These are phyloP conservation scores for Bombus fervidus DNA, from an alignment of 1,140 invertebrate species.

Conservation along the genomic window DNA sequence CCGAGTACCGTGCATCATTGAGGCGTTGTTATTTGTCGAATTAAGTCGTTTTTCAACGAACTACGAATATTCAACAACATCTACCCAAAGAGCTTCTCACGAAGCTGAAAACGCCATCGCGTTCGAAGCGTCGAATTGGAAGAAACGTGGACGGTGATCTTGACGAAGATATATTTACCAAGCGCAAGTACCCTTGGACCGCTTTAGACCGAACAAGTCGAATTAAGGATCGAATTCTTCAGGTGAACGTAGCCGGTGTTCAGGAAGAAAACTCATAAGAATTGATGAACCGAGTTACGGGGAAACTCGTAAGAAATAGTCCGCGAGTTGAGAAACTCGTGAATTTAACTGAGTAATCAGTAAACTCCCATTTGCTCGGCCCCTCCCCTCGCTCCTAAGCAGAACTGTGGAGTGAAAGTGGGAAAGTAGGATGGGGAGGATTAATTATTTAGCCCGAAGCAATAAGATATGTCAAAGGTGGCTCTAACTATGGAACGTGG, in stretches of 20 bases:
- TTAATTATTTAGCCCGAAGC: slow-evolving; percentile 55
- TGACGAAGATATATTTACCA: too few species aligned
- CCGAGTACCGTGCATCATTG: neutral
- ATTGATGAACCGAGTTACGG: slow-evolving; percentile 47
- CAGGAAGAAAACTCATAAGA: slow-evolving; percentile 48
- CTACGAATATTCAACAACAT: neutral
- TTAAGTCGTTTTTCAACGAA: neutral
- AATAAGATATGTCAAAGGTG: slow-evolving; percentile 57
- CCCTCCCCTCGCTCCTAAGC: neutral
- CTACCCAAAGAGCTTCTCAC: too few species aligned
- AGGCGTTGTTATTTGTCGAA: neutral
- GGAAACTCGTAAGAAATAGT: slow-evolving; percentile 24
- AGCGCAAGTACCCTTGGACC: too few species aligned
- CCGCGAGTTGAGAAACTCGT: slow-evolving; percentile 46
- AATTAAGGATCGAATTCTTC: slow-evolving; percentile 37
- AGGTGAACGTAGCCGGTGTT: neutral
- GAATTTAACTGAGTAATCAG: slow-evolving; percentile 61
- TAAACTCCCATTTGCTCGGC: slow-evolving; percentile 51
- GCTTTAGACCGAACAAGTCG: too few species aligned
- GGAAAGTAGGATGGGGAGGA: neutral
- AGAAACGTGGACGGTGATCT: too few species aligned
- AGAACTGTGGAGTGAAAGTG: neutral
- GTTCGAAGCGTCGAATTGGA: too few species aligned
- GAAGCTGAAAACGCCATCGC: neutral
- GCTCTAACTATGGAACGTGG: slow-evolving; percentile 31